Conservation (phyloP, 2,888 invertebrate species). For the Ecdyonurus torrentis region DNA sequence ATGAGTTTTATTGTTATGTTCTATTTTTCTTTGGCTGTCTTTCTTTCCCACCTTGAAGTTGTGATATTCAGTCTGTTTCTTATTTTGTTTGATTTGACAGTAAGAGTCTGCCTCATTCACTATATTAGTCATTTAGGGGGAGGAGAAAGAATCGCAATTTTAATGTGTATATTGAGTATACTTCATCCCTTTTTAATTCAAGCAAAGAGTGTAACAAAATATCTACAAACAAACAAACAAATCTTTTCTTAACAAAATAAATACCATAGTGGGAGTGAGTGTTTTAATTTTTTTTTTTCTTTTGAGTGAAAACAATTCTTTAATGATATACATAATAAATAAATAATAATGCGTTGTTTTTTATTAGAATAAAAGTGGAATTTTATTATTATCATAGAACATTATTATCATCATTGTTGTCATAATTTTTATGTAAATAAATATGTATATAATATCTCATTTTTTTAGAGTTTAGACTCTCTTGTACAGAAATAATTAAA, state of each 20-base stretch:
- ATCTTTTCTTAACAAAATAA: background rate
- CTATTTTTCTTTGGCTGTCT: background rate
- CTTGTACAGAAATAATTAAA: background rate
- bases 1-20: background rate
- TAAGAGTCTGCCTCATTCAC: background rate
- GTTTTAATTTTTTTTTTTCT: too few species aligned
- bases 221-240: background rate
- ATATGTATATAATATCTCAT: too few species aligned
- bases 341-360: too few species aligned
- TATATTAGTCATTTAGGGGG: background rate
- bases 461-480: background rate
- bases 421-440: too few species aligned
- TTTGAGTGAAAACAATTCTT: too few species aligned
- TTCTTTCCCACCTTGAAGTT: background rate
- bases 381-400: background rate
- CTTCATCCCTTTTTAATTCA: background rate
- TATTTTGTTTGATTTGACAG: background rate
- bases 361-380: background rate
- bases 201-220: background rate
- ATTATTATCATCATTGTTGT: conserved; percentile 1
- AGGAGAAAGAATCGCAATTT: background rate
- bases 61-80: background rate
- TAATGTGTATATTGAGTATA: background rate
- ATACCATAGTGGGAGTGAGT: background rate
- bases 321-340: too few species aligned